Evolutionary conservation across 2,888 invertebrate genomes (phyloP), one percentile per base, ranked within the genome.

Genomic region (Blomia tropicalis): DNA sequence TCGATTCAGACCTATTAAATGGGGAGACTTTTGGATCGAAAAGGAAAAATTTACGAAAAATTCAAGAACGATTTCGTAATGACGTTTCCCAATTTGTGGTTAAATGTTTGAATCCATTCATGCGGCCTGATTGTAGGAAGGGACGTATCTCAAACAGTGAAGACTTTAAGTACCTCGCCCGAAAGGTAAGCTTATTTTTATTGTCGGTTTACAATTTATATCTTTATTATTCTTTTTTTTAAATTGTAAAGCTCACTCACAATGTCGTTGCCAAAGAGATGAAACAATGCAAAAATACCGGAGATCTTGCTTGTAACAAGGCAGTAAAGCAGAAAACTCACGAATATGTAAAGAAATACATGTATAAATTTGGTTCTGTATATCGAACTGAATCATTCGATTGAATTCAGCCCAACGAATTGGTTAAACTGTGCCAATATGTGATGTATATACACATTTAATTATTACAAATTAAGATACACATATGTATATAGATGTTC

Each of bases 201-300:
- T 43, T 25, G 43, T n/a, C n/a, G n/a, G n/a, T n/a, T n/a, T n/a
- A n/a, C n/a, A n/a, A n/a, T n/a, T n/a, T n/a, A n/a, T n/a, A 32
- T 23, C 11, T 7, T 53, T 23, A 44, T 22, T 30, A 36, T 32
- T 41, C 43, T 62, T 66, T 36, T 63, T 64, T 66, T 67, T 68
- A 68, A 66, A 63, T 78, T 29, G 11, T 30, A 60, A 78, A 93
- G 92, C 75, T 95, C 65, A 93, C 92, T 0, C 91, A 92, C 76
- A 89, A 90, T 74, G 89, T 95, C 64, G 85, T 92, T 83, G 80
- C 88, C 64, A 95, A 95, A 75, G 92, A 95, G 76, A 74, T 92
- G 73, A 91, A 90, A 73, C 88, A 92, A 73, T 87, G 90, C 71
- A 83, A 84, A 66, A 83, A 83, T 47, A 84, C 87, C 2, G 86